Base-by-base conservation (phyloP, 2,113 vertebrate genomes). In the Vanacampus margaritifer region DNA sequence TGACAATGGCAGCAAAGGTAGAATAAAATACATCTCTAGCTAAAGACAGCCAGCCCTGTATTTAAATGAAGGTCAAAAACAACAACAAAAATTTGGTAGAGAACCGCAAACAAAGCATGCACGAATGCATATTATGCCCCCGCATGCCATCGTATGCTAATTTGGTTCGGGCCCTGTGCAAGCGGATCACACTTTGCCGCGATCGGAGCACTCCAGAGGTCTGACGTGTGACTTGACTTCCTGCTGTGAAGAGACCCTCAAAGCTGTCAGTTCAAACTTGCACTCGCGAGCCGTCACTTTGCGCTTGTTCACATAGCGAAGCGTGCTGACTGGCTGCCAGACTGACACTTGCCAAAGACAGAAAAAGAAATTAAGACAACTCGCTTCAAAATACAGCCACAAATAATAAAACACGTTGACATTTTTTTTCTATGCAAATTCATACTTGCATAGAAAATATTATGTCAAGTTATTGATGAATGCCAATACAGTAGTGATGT, bases 1-100 rank as follows among this genome's bases (percentile, higher is more conserved):
- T 53, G 79, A 79, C 50, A 43, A 79, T 71, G 75, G 67, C 62
- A 64, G 61, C 13, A 36, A 51, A 64, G 24, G 28, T 61, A 10
- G 32, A 37, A 35, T 5, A n/a, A 60, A 58, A 58, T 21, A 8
- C 21, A 23, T 39, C 36, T 41, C 21, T 37, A 23, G 37, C 35
- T n/a, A 37, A 4, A n/a, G 36, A 23, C 3, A 60, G 36, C 2
- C 12, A 6, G 59, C 12, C 23, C n/a, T 24, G 37, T 39, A 14
- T 61, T 61, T 24, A n/a, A 37, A 23, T 14, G 35, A 61, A 39
- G 2, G 21, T 39, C 21, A 6, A 14, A 39, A 61, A 24, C 58
- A n/a, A n/a, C n/a, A n/a, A 23, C 2, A 61, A n/a, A n/a, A n/a
- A n/a, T n/a, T 39, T 39, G 9, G 21, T 5, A 7, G 58, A 1